These are phyloP conservation scores for Prionailurus bengalensis DNA, from an alignment of 2,113 vertebrate genomes.

Conservation along the genomic window DNA sequence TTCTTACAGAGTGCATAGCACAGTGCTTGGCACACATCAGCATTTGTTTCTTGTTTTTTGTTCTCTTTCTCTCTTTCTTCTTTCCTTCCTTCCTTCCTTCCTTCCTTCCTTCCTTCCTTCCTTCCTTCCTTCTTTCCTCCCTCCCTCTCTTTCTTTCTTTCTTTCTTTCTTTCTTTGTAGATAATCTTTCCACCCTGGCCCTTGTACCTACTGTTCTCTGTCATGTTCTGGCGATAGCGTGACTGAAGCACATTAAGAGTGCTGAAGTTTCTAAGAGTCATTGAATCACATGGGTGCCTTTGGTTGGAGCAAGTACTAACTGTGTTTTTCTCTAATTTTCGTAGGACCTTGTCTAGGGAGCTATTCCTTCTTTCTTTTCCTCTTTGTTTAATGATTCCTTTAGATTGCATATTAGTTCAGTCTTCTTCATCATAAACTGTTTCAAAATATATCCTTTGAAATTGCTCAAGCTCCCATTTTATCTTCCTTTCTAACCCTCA, in stretches of 20 bases:
- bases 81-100: background rate
- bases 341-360: background rate
- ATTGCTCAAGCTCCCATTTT: background rate
- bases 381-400: background rate
- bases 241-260: background rate
- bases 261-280: background rate
- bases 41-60: background rate
- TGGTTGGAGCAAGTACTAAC: background rate
- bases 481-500: background rate
- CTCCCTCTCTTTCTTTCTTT: background rate
- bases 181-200: background rate
- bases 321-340: background rate
- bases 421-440: background rate
- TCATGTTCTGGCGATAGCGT: background rate
- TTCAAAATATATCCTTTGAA: background rate
- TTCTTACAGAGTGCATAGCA: background rate
- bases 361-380: background rate
- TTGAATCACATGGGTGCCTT: background rate
- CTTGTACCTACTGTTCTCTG: background rate
- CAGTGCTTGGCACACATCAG: background rate
- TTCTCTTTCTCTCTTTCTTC: background rate
- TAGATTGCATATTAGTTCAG: background rate
- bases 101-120: background rate
- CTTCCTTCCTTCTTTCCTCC: fast-evolving
- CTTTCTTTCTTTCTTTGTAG: background rate